These are phyloP conservation scores for Pycnomerus fuliginosus DNA, from an alignment of 2,888 invertebrate genomes.

Conservation along the genomic window DNA sequence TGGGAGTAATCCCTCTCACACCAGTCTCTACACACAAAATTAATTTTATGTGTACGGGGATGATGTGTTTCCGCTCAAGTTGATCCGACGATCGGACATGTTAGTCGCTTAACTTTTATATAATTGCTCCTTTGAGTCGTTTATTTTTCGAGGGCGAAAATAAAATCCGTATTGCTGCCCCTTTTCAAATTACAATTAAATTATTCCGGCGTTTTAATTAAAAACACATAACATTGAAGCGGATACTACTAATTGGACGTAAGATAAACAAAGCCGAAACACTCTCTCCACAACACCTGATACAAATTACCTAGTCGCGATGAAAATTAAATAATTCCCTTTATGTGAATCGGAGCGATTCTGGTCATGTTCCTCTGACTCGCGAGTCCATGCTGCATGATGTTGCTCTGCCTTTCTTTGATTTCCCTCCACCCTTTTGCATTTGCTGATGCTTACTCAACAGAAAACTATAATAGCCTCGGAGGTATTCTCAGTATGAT, in stretches of 20 bases:
- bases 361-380: too few relatives aligned
- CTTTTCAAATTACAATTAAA: conserved; percentile 37
- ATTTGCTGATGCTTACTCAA: too few relatives aligned
- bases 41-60: conserved; percentile 28
- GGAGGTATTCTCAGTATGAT: too few relatives aligned
- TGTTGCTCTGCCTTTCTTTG: too few relatives aligned
- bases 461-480: too few relatives aligned
- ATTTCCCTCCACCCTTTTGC: too few relatives aligned
- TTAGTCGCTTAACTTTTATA: conserved; percentile 31
- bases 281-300: conserved; percentile 22
- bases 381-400: too few relatives aligned
- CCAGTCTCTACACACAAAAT: conserved; percentile 31
- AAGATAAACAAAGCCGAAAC: conserved; percentile 31
- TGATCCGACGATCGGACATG: conserved; percentile 6
- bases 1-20: conserved; percentile 25
- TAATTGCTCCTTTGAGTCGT: conserved; percentile 37
- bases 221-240: conserved; percentile 36
- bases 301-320: conserved; percentile 19
- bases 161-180: conserved; percentile 19
- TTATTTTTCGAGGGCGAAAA: conserved; percentile 13
- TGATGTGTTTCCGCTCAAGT: conserved; percentile 25
- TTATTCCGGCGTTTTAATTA: conserved; percentile 39
- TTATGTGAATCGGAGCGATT: too few relatives aligned
- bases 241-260: conserved; percentile 30
- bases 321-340: too few relatives aligned